Evolutionary conservation across 2,797 vertebrate genomes (phyloP).

Genomic region (Cossypha heuglini): DNA sequence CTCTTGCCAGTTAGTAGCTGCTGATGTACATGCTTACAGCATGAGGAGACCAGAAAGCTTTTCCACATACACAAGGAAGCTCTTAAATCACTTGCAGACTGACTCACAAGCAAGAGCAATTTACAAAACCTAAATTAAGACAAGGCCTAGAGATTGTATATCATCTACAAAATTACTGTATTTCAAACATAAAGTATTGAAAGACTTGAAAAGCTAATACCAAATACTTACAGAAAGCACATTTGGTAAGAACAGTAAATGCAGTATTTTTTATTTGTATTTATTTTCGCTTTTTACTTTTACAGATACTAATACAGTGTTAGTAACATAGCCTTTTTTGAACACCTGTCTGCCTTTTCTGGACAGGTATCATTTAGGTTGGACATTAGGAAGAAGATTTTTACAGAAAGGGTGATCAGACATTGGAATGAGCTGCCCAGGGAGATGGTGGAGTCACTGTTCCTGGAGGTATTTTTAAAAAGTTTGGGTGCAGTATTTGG

Average conservation of each 20-base stretch:
- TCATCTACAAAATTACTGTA: background rate
- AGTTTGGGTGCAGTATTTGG: background rate
- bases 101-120: background rate
- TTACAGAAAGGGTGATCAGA: background rate
- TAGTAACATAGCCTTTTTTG: background rate
- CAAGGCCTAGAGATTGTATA: background rate
- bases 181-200: background rate
- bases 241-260: background rate
- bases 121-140: background rate
- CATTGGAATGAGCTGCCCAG: background rate
- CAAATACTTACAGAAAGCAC: background rate
- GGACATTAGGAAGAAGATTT: background rate
- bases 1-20: background rate
- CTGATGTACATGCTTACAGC: background rate
- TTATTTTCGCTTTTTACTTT: background rate
- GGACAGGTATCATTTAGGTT: background rate
- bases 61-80: background rate
- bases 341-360: background rate
- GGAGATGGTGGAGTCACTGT: background rate
- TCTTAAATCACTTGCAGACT: background rate
- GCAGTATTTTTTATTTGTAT: background rate
- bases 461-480: background rate
- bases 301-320: background rate
- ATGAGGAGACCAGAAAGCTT: background rate
- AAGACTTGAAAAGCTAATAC: background rate